These are phyloP conservation scores for Sapayoa aenigma DNA, from an alignment of 2,113 vertebrate genomes.

Conservation along the genomic window DNA sequence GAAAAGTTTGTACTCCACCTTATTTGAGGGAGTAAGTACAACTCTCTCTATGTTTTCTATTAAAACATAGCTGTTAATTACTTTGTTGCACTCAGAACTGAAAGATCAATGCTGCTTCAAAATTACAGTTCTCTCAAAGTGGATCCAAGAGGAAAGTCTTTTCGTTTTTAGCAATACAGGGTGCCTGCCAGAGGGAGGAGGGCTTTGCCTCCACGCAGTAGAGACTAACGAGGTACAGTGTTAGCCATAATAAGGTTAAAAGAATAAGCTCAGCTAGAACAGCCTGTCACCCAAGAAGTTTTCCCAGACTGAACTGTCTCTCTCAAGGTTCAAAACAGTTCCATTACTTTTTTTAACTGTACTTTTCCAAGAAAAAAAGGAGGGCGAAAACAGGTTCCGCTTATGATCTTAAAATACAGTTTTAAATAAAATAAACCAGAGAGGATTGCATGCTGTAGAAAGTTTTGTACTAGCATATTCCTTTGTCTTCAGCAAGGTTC, in stretches of 20 bases:
- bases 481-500: neutral
- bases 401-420: neutral
- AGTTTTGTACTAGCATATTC: neutral
- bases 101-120: neutral
- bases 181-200: neutral
- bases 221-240: neutral
- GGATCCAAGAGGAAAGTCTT: neutral
- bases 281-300: neutral
- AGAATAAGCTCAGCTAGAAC: neutral
- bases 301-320: neutral
- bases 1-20: neutral
- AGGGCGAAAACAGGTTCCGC: accelerated
- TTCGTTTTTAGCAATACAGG: neutral
- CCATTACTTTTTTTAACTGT: neutral
- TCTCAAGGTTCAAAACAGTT: neutral
- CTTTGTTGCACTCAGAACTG: neutral
- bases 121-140: neutral
- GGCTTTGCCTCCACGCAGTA: neutral
- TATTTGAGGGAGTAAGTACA: neutral
- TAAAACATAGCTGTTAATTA: conserved; percentile 20
- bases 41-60: neutral
- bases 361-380: neutral
- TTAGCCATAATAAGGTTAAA: neutral
- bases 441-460: neutral
- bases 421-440: neutral